Base-by-base conservation (phyloP, 2,888 invertebrate genomes). In the Drosophila multiciliata region DNA sequence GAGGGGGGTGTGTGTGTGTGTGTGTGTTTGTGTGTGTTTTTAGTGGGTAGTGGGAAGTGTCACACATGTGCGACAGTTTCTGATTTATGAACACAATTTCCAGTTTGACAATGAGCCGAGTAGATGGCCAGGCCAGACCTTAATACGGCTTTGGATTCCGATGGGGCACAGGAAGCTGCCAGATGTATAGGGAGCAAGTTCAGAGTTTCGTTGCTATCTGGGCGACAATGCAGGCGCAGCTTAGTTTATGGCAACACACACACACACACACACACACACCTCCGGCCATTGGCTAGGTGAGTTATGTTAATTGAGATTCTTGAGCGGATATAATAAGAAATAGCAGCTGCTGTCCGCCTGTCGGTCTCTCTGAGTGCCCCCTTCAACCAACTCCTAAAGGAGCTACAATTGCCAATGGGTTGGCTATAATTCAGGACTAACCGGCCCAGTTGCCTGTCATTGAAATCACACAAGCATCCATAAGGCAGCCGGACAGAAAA, bases 51-150 rank as follows among this genome's bases (percentile, higher is more conserved):
- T 20, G 35, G 66, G 67, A 49, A 23, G 78, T 86, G 76, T 80
- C 86, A 83, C 86, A 85, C 87, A 86, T 82, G 82, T 84, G 83
- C 82, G 87, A 83, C 87, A 85, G 80, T 82, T 86, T 85, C 84
- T 87, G 87, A 87, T 87, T 87, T 87, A 87, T 87, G 87, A 87
- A 87, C 87, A 87, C 85, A 86, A 87, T 87, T 87, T 87, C 86
- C 87, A 86, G 75, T 79, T 80, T 87, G 87, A 87, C 87, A 87
- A 84, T 87, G 80, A 82, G 80, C 69, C 77, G 70, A 73, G 70
- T 73, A 55, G 53, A 58, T 65, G 66, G 50, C 54, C 32, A 20
- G 29, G 29, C 62, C 63, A 33, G 49, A 50, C 42, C 45, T 49
- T 26, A 23, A 60, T 58, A 33, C 45, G 20, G 45, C 36, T 17